Percentiles rank a stretch among this genome's conserved stretches.
phyloP scores from a whole-genome alignment of 1,140 invertebrate genomes.

The Aphelenchoides fujianensis region DNA sequence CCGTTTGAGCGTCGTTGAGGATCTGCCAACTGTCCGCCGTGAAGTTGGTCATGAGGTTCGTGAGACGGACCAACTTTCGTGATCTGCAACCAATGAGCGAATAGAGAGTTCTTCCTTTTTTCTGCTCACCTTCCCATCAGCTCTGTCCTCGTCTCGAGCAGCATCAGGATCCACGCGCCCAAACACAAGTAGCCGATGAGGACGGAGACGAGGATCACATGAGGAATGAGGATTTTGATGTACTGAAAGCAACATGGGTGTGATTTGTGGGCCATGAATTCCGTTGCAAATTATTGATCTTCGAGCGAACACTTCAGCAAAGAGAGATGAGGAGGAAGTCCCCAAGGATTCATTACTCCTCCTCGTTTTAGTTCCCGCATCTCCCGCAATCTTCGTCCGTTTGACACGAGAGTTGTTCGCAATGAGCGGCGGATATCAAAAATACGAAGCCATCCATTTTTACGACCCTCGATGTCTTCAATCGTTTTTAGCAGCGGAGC shows the following conservation, averaged over 20 bases:
- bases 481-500: too few species aligned
- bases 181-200: constrained; percentile 60
- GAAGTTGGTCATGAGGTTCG: constrained; percentile 60
- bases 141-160: constrained; percentile 59
- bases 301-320: too few species aligned
- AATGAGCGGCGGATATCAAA: too few species aligned
- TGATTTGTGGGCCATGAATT: constrained; percentile 4
- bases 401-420: constrained; percentile 5
- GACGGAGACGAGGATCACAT: constrained; percentile 59
- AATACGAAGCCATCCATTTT: too few species aligned
- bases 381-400: constrained; percentile 16
- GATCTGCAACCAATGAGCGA: constrained; percentile 29
- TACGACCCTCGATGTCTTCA: too few species aligned
- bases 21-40: constrained; percentile 59
- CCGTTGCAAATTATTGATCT: too few species aligned
- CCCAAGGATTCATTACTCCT: too few species aligned
- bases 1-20: constrained; percentile 55
- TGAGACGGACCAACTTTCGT: constrained; percentile 50
- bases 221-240: constrained; percentile 60
- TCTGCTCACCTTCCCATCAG: constrained; percentile 45
- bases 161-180: constrained; percentile 59
- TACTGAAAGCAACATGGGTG: constrained; percentile 50
- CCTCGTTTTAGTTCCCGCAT: too few species aligned
- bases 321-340: too few species aligned
- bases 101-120: neutral